Conservation (phyloP, 2,113 vertebrate species). For the Synodontis membranacea region DNA sequence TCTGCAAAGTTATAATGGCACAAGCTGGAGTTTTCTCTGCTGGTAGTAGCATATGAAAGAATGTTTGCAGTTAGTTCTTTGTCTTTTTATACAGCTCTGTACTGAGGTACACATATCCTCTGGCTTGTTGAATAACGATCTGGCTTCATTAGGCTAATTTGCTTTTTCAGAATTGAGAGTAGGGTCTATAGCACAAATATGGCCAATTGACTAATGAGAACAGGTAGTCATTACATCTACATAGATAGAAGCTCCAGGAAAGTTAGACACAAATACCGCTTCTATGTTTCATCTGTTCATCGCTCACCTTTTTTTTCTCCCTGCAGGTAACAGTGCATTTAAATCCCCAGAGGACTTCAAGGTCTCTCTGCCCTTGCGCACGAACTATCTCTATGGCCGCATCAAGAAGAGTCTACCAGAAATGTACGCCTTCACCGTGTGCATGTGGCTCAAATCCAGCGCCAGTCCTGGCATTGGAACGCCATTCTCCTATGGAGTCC, state of each 20-base stretch:
- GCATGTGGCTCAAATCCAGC: conserved; percentile 94
- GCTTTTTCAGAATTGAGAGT: conserved; percentile 31
- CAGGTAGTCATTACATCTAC: not conserved
- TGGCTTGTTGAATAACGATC: conserved; percentile 33
- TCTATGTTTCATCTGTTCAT: not conserved
- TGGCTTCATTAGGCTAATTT: conserved; percentile 22
- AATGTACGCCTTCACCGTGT: conserved; percentile 94
- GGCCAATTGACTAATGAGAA: conserved; percentile 8
- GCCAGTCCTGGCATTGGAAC: conserved; percentile 93
- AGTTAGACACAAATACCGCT: not conserved
- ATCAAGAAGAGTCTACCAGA: conserved; percentile 96
- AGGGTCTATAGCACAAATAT: conserved; percentile 10
- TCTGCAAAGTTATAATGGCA: not conserved
- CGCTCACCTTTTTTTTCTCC: conserved; percentile 14
- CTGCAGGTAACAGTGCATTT: conserved; percentile 87
- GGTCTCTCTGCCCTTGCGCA: conserved; percentile 90
- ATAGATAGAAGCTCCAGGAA: not conserved
- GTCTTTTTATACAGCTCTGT: not conserved
- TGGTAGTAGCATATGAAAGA: conserved; percentile 16
- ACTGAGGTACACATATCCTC: not conserved
- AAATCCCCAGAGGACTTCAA: conserved; percentile 96
- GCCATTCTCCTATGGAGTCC: conserved; percentile 93
- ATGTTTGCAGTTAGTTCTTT: conserved; percentile 17
- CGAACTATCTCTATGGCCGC: conserved; percentile 94
- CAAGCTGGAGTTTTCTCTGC: not conserved